Base-by-base conservation (phyloP, 2,113 vertebrate genomes). In the Myiozetetes cayanensis region DNA sequence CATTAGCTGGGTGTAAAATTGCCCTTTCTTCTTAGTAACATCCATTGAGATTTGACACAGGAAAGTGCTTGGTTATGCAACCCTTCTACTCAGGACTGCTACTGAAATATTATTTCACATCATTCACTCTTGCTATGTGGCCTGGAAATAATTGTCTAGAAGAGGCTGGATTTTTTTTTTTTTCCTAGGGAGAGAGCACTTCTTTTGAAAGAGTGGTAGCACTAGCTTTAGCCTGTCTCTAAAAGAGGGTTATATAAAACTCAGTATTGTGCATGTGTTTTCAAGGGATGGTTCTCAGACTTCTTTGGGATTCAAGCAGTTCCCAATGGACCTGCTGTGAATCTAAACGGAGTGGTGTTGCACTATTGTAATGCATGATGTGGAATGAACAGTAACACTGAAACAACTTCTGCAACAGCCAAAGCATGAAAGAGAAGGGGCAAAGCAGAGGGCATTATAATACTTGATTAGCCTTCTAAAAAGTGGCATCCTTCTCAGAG, bases 111-210 rank as follows among this genome's bases (percentile, higher is more conserved):
- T 89, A 91, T 81, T 90, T 94, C 73, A 85, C 91, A 95, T 97
- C 94, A 87, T 81, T 87, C 89, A 85, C 77, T 89, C 52, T 56
- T 77, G 90, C 79, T 95, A 92, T 47, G 50, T 97, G 94, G 94
- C 91, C 96, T 96, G 94, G 96, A 97, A 97, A 87, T 89, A 97
- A 96, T 73, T 85, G 61, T 27, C 56, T 92, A 68, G 77, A 90
- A 95, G 66, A 93, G 63, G 87, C 27, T 84, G 72, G 44, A 49
- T 87, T 79, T 7, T 47, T 55, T 56, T 67, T 67, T 81, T 73
- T 78, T 72, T 52, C 28, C 55, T 63, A 81, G 11, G 30, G 30
- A 92, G 52, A 74, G 44, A 73, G 50, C 28, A 83, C 50, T 96
- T 75, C 37, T 92, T 95, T 62, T 77, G 58, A 90, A 92, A 84